Conservation (phyloP, 2,797 vertebrate genomes). For the Eulemur albifrons region DNA sequence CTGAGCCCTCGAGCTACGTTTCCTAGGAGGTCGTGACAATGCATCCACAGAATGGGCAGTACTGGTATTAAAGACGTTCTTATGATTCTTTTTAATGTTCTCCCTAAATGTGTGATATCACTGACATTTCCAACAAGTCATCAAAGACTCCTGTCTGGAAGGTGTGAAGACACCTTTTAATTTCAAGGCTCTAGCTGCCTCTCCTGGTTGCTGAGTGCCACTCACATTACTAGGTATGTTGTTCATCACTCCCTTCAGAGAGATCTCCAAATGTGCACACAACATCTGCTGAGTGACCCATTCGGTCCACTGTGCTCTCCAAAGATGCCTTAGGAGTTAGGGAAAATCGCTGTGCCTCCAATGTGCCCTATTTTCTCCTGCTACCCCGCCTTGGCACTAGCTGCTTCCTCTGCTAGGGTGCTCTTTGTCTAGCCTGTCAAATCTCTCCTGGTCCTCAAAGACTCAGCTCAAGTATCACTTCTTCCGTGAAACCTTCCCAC, state of each 20-base stretch:
- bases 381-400: neutral
- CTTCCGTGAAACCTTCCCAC: neutral
- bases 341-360: fast-evolving
- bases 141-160: neutral
- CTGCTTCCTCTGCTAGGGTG: neutral
- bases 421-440: neutral
- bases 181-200: neutral
- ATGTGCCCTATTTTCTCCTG: fast-evolving
- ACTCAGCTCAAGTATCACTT: neutral
- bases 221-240: fast-evolving
- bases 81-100: neutral
- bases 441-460: neutral
- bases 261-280: neutral
- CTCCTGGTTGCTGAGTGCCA: fast-evolving
- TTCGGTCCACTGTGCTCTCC: fast-evolving
- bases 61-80: neutral
- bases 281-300: fast-evolving
- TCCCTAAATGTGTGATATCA: fast-evolving
- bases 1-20: too few relatives aligned
- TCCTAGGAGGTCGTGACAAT: neutral
- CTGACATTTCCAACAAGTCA: neutral
- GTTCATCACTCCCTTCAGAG: neutral
- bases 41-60: neutral
- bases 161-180: neutral
- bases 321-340: neutral